These are phyloP conservation scores for Nebria brevicollis DNA, from an alignment of 2,888 invertebrate species.

Conservation along the genomic window DNA sequence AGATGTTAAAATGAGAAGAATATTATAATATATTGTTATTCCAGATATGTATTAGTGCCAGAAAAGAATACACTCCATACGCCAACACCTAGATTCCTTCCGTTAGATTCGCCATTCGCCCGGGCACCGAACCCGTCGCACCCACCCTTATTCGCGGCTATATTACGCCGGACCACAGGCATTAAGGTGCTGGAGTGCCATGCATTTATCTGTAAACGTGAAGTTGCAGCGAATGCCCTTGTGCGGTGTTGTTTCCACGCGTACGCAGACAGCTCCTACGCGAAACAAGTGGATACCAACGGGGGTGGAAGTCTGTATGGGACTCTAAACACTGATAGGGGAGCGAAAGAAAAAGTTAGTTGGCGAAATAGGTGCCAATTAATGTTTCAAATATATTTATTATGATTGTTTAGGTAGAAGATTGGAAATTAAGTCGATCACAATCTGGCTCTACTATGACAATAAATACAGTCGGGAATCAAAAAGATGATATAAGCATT, in stretches of 20 bases:
- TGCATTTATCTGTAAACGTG: conserved; percentile 96
- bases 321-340: conserved; percentile 59
- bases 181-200: conserved; percentile 99
- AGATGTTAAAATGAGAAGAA: neutral
- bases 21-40: conserved; percentile 48
- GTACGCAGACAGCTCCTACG: conserved; percentile 95
- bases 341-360: conserved; percentile 59
- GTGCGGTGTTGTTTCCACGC: conserved; percentile 98
- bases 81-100: conserved; percentile 88
- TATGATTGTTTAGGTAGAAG: conserved; percentile 61
- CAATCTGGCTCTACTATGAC: conserved; percentile 71
- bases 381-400: neutral
- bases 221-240: conserved; percentile 96
- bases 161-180: conserved; percentile 92
- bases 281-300: conserved; percentile 72
- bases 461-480: conserved; percentile 68
- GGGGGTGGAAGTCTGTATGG: conserved; percentile 62
- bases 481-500: conserved; percentile 81
- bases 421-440: conserved; percentile 67
- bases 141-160: conserved; percentile 96
- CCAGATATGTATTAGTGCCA: conserved; percentile 64
- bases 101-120: conserved; percentile 95
- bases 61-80: conserved; percentile 64
- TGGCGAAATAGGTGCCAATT: too few species aligned
- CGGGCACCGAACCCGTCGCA: conserved; percentile 91